phyloP scores from a whole-genome alignment of 1,140 invertebrate species.

The Ruditapes philippinarum region DNA sequence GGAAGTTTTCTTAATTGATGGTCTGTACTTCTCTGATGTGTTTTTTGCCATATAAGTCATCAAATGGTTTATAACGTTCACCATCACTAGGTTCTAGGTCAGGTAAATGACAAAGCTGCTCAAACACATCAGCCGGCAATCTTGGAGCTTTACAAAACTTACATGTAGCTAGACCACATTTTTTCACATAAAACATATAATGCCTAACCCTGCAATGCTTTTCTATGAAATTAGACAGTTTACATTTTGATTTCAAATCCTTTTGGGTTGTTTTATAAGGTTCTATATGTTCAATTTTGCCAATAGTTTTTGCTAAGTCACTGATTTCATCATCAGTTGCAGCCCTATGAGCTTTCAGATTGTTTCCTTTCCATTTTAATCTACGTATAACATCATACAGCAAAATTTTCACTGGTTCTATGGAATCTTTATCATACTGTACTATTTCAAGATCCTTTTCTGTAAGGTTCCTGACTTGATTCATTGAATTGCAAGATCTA shows the following conservation, averaged over 20 bases:
- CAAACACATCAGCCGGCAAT: neutral
- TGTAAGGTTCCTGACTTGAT: neutral
- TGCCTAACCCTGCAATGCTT: neutral
- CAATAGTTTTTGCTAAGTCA: too few relatives aligned
- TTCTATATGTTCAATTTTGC: too few relatives aligned
- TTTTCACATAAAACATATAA: neutral
- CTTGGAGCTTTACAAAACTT: neutral
- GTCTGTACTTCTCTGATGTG: slow-evolving; percentile 1
- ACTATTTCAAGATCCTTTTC: neutral
- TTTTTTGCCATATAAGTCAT: neutral
- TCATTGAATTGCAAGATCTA: neutral
- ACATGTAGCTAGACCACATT: neutral
- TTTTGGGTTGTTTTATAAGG: too few relatives aligned
- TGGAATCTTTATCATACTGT: neutral
- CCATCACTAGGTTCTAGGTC: neutral
- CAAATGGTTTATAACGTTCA: neutral
- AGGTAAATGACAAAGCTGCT: neutral
- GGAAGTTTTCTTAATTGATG: neutral
- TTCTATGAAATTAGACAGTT: too few relatives aligned
- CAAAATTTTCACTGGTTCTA: neutral
- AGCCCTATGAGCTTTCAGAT: neutral
- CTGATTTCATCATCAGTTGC: slow-evolving; percentile 8
- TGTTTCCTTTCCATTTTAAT: neutral
- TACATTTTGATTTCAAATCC: too few relatives aligned
- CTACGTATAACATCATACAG: neutral